Conservation (phyloP, 2,797 vertebrate genomes). For the Myripristis jacobus region DNA sequence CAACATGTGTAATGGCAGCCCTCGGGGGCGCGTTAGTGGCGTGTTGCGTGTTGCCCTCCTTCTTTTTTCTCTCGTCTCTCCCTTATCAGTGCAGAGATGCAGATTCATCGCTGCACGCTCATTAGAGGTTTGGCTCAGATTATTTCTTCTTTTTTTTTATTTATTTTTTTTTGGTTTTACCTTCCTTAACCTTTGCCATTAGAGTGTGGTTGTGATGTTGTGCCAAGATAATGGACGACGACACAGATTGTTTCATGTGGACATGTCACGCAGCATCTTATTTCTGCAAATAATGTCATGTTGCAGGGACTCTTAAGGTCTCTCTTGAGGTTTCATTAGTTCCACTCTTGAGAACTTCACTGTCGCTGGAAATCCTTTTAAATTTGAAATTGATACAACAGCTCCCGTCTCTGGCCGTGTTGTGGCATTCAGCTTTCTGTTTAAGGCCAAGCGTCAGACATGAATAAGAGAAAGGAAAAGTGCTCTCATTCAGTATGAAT, state of each 20-base stretch:
- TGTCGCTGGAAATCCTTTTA: no score
- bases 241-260: conserved; percentile 2
- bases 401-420: no score
- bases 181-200: conserved; percentile 52
- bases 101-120: conserved; percentile 48
- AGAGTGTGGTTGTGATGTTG: conserved; percentile 36
- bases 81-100: conserved; percentile 66
- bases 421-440: no score
- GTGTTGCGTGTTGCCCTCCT: conserved; percentile 48
- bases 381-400: no score
- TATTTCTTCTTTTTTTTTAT: conserved; percentile 1
- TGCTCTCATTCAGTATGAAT: no score
- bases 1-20: conserved; percentile 55
- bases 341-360: no score
- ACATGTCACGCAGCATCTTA: background rate
- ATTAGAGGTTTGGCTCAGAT: conserved; percentile 36
- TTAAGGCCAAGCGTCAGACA: no score
- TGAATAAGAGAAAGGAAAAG: background rate
- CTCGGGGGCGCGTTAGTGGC: conserved; percentile 42
- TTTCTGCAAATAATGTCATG: background rate
- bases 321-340: no score
- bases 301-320: no score
- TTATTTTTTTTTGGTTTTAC: conserved; percentile 19
- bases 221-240: conserved; percentile 15
- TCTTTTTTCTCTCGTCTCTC: conserved; percentile 53